Conservation (phyloP, 2,888 invertebrate genomes). For the Hirtodrosophila cameraria region DNA sequence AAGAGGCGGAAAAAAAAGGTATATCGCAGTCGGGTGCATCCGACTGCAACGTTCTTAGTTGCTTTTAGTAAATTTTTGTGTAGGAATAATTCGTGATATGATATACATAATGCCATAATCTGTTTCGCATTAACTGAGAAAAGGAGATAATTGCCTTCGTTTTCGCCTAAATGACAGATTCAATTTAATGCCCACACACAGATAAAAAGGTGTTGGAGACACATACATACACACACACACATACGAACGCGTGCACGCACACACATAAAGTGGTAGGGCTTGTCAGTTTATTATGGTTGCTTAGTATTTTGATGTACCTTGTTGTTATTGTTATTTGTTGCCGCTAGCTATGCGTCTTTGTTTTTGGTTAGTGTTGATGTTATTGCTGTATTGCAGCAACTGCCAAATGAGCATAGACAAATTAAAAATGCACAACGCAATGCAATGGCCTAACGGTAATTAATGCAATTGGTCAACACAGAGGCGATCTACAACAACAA, state of each 20-base stretch:
- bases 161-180: slow-evolving; percentile 56
- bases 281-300: slow-evolving; percentile 61
- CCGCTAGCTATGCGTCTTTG: no score
- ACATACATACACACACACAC: slow-evolving; percentile 1
- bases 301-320: slow-evolving; percentile 23
- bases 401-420: slow-evolving; percentile 64
- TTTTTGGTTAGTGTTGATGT: slow-evolving; percentile 2
- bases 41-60: no score
- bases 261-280: slow-evolving; percentile 49
- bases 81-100: slow-evolving; percentile 26
- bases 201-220: slow-evolving; percentile 2
- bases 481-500: slow-evolving; percentile 37
- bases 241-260: slow-evolving; percentile 9
- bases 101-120: slow-evolving; percentile 28
- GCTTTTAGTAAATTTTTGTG: no score
- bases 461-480: slow-evolving; percentile 81
- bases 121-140: no score
- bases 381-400: slow-evolving; percentile 57
- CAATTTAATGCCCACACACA: slow-evolving; percentile 71
- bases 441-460: slow-evolving; percentile 80
- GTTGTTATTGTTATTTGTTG: slow-evolving; percentile 1
- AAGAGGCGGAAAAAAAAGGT: no score
- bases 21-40: no score
- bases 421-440: slow-evolving; percentile 81
- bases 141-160: slow-evolving; percentile 29